A percentile compares a stretch with the other conserved stretches of the same genome.
Conservation (phyloP, 2,797 vertebrate genomes). For the Neosilurus mollespiculum region DNA sequence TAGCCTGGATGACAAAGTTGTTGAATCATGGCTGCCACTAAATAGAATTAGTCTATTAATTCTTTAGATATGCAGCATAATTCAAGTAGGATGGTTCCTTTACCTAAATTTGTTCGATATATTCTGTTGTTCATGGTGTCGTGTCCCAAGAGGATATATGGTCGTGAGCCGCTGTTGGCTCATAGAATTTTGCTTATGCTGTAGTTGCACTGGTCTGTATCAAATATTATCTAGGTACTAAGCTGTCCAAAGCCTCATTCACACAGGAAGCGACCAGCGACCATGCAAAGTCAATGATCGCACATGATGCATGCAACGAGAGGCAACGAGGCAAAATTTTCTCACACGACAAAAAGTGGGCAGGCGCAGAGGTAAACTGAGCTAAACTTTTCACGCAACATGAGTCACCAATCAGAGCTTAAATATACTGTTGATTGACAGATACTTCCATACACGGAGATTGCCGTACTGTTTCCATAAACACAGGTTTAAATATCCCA, state of each 20-base stretch:
- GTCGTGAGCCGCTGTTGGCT: neutral
- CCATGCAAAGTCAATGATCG: too few species aligned
- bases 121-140: neutral
- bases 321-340: too few species aligned
- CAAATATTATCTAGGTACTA: neutral
- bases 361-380: too few species aligned
- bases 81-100: neutral
- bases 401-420: too few species aligned
- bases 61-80: neutral
- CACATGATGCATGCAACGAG: too few species aligned
- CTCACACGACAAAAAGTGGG: too few species aligned
- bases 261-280: too few species aligned
- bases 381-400: too few species aligned
- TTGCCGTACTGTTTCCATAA: too few species aligned
- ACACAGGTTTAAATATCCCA: too few species aligned
- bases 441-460: too few species aligned
- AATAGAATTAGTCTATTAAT: neutral
- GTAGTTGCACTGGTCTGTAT: neutral
- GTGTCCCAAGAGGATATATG: neutral
- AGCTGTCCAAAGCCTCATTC: neutral
- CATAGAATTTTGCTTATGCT: neutral
- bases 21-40: neutral
- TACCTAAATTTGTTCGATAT: neutral
- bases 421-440: too few species aligned
- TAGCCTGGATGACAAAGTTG: neutral